Base-by-base conservation (phyloP, 2,888 invertebrate species). In the Cenopis cana region DNA sequence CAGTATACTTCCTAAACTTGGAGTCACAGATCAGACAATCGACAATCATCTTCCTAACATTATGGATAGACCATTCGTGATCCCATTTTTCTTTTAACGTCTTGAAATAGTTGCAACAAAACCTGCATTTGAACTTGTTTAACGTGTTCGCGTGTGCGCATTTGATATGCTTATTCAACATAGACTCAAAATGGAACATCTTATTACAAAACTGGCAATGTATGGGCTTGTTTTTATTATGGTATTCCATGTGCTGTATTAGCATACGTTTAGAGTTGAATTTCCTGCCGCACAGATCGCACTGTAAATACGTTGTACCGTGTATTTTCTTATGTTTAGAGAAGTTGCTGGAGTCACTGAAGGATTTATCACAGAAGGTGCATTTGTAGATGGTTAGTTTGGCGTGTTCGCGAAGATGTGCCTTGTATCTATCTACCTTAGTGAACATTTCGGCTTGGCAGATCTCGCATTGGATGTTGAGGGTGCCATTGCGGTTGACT, bases 271-370 rank as follows among this genome's bases (percentile, higher is more conserved):
- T 93, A 0, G 94, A 89, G 78, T 93, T 91, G 76, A 94, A 94
- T 77, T 93, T 94, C 11, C 93, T 79, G 24, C 85, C 85, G 76
- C 94, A 94, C 17, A 93, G 76, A 50, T 93, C 93, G 76, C 94
- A 94, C 71, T 93, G 93, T 57, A 88, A 84, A 74, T 80, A 90
- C 0, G 84, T 82, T 0, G 81, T 77, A 20, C 92, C 91, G 76
- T 94, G 94, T 29, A 92, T 88, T 74, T 94, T 94, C 77, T 94
- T 94, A 76, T 94, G 94, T 62, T 94, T 94, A 1, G 93, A 94
- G 73, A 93, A 94, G 72, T 94, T 94, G 72, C 92, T 92, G 20
- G 94, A 93, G 69, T 94, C 94, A 72, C 91, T 91, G 74, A 94
- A 94, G 9, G 90, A 89, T 74, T 93, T 93, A 68, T 93, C 88